phyloP scores from a whole-genome alignment of 2,113 vertebrate genomes.

The Eurystomus gularis region DNA sequence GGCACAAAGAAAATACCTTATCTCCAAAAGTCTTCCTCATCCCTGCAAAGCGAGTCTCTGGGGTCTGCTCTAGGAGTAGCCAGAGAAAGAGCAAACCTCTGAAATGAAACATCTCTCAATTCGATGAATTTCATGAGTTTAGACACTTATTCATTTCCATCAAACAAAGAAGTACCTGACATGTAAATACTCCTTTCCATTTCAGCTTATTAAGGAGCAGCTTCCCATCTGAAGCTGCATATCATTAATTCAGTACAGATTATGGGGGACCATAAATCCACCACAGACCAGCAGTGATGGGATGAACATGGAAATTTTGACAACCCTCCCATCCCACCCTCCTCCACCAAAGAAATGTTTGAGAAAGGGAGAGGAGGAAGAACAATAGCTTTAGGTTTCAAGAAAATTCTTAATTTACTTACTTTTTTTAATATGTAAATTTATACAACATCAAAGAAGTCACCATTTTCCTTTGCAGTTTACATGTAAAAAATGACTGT shows the following conservation, averaged over 20 bases:
- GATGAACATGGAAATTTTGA: neutral
- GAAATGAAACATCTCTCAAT: neutral
- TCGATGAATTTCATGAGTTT: neutral
- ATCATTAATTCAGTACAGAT: neutral
- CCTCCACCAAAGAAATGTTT: neutral
- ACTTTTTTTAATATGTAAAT: neutral
- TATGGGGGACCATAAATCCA: accelerated
- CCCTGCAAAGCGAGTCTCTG: neutral
- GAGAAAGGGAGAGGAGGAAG: no score
- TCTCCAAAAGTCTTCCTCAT: neutral
- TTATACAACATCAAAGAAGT: neutral
- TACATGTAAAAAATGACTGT: neutral
- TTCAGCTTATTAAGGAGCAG: neutral
- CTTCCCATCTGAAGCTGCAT: neutral
- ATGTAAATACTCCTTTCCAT: neutral
- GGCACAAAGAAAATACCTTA: neutral
- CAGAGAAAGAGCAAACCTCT: neutral
- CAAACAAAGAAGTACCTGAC: neutral
- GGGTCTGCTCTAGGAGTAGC: neutral
- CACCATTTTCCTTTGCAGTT: neutral
- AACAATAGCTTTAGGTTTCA: neutral
- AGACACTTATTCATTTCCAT: neutral
- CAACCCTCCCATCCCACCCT: neutral
- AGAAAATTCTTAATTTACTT: neutral
- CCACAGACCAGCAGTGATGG: neutral